Evolutionary conservation across 2,797 vertebrate genomes (phyloP), one percentile per base, ranked within the genome.

Genomic region (Hydrolagus colliei): DNA sequence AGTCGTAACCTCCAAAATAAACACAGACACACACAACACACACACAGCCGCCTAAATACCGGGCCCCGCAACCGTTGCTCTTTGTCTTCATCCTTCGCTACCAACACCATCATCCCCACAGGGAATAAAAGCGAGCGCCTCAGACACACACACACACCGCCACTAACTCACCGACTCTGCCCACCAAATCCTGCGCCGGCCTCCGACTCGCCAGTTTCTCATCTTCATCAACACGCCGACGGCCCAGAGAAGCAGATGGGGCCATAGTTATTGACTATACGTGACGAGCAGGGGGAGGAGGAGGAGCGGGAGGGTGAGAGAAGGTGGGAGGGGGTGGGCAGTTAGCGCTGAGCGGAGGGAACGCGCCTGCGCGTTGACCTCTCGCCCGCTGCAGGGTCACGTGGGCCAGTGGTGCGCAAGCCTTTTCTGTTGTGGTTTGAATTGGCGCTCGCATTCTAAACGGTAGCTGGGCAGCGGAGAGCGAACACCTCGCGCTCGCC

Each of bases 281-380:
- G 41, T 3, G 41, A 52, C 3, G 41, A 52, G 41, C 3, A 1
- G 41, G 41, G 6, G 41, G 41, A 52, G 41, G 41, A 52, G 41
- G 27, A 27, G 27, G 27, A 27, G 27, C 27, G 27, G 27, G 27
- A 27, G 27, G 27, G 27, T 27, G 27, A 27, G 27, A 27, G 27
- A 27, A 27, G 27, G 27, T 27, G 27, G 27, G 27, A 27, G 1
- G 27, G 27, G 27, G 27, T 0, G 27, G 27, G 27, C 0, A 27
- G 27, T 27, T 27, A 27, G 0, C 27, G 27, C 27, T 27, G 27
- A 27, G 27, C 27, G 1, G 27, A 27, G 27, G 27, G 27, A 27
- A 4, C 20, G 5, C 79, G 79, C 79, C 65, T 68, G 79, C 65
- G 79, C 79, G 27, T 27, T 68, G 79, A 68, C 79, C 79, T 67